phyloP scores from a whole-genome alignment of 2,113 vertebrate genomes.

The Megaceryle maxima region DNA sequence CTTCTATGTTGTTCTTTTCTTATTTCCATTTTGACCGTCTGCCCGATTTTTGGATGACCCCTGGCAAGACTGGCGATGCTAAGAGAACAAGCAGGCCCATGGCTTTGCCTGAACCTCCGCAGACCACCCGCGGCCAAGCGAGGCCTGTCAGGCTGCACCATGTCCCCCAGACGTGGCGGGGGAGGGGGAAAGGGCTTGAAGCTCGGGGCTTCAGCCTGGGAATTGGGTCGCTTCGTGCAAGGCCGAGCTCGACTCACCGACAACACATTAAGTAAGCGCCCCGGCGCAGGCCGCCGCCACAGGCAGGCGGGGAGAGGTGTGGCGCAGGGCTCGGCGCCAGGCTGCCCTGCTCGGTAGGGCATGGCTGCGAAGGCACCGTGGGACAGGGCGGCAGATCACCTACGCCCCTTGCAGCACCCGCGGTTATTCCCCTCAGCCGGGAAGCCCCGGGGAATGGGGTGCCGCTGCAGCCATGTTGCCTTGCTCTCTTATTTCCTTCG shows the following conservation, averaged over 20 bases:
- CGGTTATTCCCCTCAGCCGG: accelerated
- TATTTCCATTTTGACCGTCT: background rate
- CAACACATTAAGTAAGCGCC: accelerated
- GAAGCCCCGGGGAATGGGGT: background rate
- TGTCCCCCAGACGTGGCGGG: accelerated
- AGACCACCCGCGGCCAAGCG: accelerated
- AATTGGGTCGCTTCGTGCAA: accelerated
- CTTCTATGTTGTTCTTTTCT: background rate
- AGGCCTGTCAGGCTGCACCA: accelerated
- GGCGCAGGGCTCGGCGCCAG: background rate
- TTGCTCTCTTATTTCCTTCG: accelerated
- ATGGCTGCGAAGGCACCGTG: too few relatives aligned
- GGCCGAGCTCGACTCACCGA: background rate
- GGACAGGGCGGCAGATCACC: accelerated
- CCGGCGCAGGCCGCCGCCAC: accelerated
- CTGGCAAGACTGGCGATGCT: background rate
- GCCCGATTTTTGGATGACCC: background rate
- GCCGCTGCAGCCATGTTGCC: background rate
- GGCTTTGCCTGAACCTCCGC: accelerated
- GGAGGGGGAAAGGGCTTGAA: too few relatives aligned
- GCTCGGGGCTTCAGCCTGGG: background rate
- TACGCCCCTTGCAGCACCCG: background rate
- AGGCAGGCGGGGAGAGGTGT: accelerated
- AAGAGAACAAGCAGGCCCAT: background rate
- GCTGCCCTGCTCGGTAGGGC: accelerated